These are phyloP conservation scores for Zingel zingel DNA, from an alignment of 2,113 vertebrate genomes.

Conservation along the genomic window DNA sequence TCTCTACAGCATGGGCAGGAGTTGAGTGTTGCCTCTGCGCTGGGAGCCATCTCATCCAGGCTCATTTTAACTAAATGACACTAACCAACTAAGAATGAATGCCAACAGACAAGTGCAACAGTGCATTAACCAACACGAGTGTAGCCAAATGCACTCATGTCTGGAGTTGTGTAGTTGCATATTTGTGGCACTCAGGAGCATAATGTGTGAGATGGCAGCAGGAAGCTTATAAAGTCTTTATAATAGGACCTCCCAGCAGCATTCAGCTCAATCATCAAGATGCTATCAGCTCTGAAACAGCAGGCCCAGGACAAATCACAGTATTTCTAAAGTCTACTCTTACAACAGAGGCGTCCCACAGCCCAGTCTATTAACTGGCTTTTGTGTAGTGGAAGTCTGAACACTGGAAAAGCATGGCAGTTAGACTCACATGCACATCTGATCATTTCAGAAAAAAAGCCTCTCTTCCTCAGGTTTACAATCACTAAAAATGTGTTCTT, in stretches of 20 bases:
- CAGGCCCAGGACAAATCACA: slow-evolving; percentile 62
- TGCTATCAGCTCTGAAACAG: slow-evolving; percentile 70
- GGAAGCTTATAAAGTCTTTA: slow-evolving; percentile 70
- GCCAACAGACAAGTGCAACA: slow-evolving; percentile 28
- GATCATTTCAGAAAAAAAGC: not conserved
- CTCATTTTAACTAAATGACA: slow-evolving; percentile 19
- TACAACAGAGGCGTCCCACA: slow-evolving; percentile 57
- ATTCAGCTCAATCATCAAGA: slow-evolving; percentile 72
- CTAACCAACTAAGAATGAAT: slow-evolving; percentile 21
- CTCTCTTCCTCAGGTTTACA: slow-evolving; percentile 3
- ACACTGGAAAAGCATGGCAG: slow-evolving; percentile 11
- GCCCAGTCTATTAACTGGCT: slow-evolving; percentile 53
- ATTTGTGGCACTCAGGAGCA: slow-evolving; percentile 34
- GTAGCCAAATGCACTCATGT: slow-evolving; percentile 34
- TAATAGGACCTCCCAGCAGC: slow-evolving; percentile 56
- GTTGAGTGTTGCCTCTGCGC: not conserved
- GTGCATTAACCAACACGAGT: slow-evolving; percentile 20
- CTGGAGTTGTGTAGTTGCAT: slow-evolving; percentile 21
- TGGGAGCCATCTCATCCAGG: slow-evolving; percentile 11
- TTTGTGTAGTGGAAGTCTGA: slow-evolving; percentile 60
- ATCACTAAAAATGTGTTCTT: not conserved
- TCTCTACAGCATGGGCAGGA: not conserved
- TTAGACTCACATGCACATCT: slow-evolving; percentile 10
- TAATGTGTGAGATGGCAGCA: slow-evolving; percentile 59
- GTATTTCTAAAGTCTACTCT: slow-evolving; percentile 64